Conservation (phyloP, 2,797 vertebrate species). For the Kryptolebias ocellatus region DNA sequence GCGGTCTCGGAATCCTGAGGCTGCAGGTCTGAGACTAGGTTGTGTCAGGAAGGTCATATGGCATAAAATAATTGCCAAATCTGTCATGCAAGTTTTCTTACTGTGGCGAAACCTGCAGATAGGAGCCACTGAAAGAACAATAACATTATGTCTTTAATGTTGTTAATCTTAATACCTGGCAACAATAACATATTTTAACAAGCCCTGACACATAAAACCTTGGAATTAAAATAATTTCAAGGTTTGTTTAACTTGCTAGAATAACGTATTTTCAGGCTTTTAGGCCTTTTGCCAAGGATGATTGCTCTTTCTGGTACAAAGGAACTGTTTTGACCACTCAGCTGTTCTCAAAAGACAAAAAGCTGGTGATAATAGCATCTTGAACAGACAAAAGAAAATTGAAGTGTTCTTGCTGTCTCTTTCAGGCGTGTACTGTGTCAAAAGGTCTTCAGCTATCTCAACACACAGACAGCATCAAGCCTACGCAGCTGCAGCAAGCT, state of each 20-base stretch:
- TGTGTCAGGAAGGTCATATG: too few species aligned
- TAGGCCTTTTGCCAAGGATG: neutral
- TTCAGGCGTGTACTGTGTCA: slow-evolving; percentile 29
- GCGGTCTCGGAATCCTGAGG: too few species aligned
- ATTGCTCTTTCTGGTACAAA: neutral
- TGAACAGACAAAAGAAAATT: slow-evolving; percentile 25
- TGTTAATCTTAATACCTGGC: neutral
- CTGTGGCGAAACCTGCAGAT: too few species aligned
- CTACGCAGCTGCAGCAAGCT: slow-evolving; percentile 31
- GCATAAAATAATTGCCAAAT: too few species aligned
- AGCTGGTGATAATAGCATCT: slow-evolving; percentile 28
- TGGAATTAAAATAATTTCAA: neutral
- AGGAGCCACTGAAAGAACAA: too few species aligned
- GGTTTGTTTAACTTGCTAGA: neutral
- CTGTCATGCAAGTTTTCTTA: too few species aligned
- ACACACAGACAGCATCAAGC: slow-evolving; percentile 25
- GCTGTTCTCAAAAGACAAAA: slow-evolving; percentile 31
- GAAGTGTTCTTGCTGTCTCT: slow-evolving; percentile 27
- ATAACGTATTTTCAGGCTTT: neutral
- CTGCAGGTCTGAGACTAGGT: too few species aligned
- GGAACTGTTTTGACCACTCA: slow-evolving; percentile 21
- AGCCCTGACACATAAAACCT: neutral
- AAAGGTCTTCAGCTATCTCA: slow-evolving; percentile 25
- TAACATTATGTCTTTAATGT: too few species aligned
- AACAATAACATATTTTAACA: too few species aligned